Base-by-base conservation (phyloP, 2,888 invertebrate genomes). In the Tenthredo distinguenda region DNA sequence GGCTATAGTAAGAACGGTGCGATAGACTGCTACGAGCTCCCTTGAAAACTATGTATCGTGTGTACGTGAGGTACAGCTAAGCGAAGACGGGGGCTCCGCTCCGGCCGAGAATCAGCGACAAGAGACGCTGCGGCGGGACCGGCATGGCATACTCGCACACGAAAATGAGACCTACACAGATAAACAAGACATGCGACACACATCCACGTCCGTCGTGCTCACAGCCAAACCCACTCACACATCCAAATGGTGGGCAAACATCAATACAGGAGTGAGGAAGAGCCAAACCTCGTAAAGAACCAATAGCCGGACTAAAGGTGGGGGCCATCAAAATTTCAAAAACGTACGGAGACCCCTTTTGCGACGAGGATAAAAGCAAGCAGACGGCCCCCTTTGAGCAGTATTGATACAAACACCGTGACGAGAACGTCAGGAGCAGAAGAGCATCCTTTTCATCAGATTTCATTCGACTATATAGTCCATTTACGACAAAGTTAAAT, bases 281-380 rank as follows among this genome's bases (percentile, higher is more conserved):
- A 76, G 71, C 86, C 87, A 86, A 88, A 88, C 87, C 88, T 87
- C 88, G 87, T 87, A 87, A 89, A 88, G 90, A 88, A 89, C 90
- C 90, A 89, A 90, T 89, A 89, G 86, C 87, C 86, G 40, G 82
- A 43, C 72, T 84, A 84, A 84, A 88, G 87, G 93, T 93, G 93
- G 93, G 93, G 93, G 93, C 92, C 93, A 93, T 93, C 93, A 93
- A 93, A 93, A 93, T 93, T 93, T 93, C 93, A 93, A 93, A 93
- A 93, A 93, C 93, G 93, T 93, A 93, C 93, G 91, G 93, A 92
- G 93, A 90, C 93, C 93, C 93, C 93, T 93, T 93, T 93, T 93
- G 92, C 92, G 93, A 91, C 89, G 91, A 92, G 93, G 93, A 93
- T 93, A 93, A 93, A 93, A 93, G 93, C 93, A 92, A 92, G 93